Base-by-base conservation (phyloP, 1,140 invertebrate genomes). In the Drosophila ercepeae region DNA sequence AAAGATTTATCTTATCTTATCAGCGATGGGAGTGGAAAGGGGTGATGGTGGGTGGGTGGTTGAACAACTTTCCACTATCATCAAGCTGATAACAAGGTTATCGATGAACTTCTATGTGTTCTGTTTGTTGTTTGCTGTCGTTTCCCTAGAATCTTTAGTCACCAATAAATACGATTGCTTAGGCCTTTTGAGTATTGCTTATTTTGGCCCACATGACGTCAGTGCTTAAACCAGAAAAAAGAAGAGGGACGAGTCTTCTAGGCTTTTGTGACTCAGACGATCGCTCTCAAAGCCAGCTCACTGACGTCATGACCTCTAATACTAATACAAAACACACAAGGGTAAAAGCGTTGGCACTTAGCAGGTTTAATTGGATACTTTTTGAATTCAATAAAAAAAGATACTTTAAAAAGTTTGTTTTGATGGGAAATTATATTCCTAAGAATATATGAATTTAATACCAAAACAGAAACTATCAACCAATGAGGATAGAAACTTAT, bases 11-110 rank as follows among this genome's bases (percentile, higher is more conserved):
- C 64, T 59, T 59, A 59, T 59, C 55, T 68, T 68, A 68, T 68
- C 64, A n/a, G 14, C 11, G 18, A 9, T 13, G 7, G 1, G n/a
- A 4, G 46, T 16, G 27, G 8, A 2, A 7, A 9, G 14, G n/a
- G 46, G 2, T 16, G 7, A n/a, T n/a, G 23, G 25, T 16, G 36
- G 18, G 36, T 23, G 36, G 46, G 53, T 39, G 16, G 60, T 39
- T 60, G 60, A 25, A 57, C 55, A 45, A 67, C 67, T 16, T 67
- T n/a, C 21, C 61, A 36, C 34, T 67, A 68, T 68, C 64, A 67
- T 25, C 29, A 4, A 16, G 9, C 61, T 53, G 63, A 68, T 68
- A 67, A 13, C 29, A 29, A 19, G 14, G 16, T 19, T 27, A 50
- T 59, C 34, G 60, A 50, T 65, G 63, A 14, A 7, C 13, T 8